Evolutionary conservation across 92 coral and sea anemone species (phyloP), one percentile per base, ranked within the genome.

Genomic region (Galaxea fascicularis): DNA sequence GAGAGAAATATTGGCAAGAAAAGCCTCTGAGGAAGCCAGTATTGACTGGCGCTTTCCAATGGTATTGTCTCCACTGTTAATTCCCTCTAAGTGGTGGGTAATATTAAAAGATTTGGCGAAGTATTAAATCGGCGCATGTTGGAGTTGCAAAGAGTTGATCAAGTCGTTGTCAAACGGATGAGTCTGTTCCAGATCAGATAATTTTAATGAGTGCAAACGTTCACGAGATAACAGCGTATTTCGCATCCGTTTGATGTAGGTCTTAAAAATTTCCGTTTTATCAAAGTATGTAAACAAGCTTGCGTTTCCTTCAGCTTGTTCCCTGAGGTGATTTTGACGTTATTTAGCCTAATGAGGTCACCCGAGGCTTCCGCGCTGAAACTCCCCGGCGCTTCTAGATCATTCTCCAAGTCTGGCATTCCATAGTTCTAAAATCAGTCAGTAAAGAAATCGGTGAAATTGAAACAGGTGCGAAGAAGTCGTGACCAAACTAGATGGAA

Each of bases 391-490:
- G 27, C 8, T 77, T 62, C 56, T 25, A 59, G 17, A 45, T 1
- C 17, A n/a, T 45, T 68, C 27, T 25, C 24, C 22, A 9, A 8
- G 59, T 78, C 35, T 58, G 25, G 18, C 59, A 78, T 78, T 26
- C 82, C 73, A 64, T 17, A 20, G 25, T 46, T 52, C 72, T 44
- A 78, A 30, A 47, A 63, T 63, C 28, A 53, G 21, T 78, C 16
- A 44, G 11, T 14, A 25, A 72, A 25, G 47, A 27, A 22, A 26
- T 52, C 12, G 29, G n/a, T 4, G n/a, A 25, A 63, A 31, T 16
- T 16, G 60, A 64, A 46, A 25, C 17, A 8, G 1, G 31, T 3
- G 3, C 10, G 16, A 46, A 4, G 68, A 11, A 10, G 28, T 65
- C 1, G 6, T 28, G 25, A 31, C 12, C 0, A 17, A 3, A 35